phyloP scores from a whole-genome alignment of 1,140 invertebrate species.

The Drosophila navojoa region DNA sequence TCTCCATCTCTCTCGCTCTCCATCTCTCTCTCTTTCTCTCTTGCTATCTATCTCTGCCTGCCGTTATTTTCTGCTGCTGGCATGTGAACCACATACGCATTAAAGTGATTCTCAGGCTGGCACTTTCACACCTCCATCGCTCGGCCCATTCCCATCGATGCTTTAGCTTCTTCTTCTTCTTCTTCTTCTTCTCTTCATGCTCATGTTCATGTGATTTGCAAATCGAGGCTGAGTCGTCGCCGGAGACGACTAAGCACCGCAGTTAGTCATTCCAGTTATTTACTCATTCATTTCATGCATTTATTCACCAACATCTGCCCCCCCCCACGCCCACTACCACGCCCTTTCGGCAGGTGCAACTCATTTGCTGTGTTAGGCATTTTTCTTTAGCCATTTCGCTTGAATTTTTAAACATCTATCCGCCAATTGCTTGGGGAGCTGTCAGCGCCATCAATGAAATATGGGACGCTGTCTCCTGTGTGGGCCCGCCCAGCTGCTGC shows the following conservation, averaged over 20 bases:
- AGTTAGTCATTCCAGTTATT: constrained; percentile 76
- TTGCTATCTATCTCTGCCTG: background rate
- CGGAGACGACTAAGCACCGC: constrained; percentile 54
- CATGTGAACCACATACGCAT: constrained; percentile 23
- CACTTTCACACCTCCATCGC: constrained; percentile 46
- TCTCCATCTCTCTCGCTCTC: no score
- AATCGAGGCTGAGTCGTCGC: constrained; percentile 27
- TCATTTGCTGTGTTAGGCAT: constrained; percentile 67
- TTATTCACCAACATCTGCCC: constrained; percentile 65
- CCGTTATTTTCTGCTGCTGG: constrained; percentile 1
- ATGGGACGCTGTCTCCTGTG: constrained; percentile 37
- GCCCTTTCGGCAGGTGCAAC: constrained; percentile 53
- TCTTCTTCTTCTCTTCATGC: no score
- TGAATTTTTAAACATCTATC: constrained; percentile 66
- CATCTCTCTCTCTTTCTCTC: background rate
- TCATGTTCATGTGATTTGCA: constrained; percentile 13
- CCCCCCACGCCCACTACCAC: background rate
- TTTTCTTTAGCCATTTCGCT: constrained; percentile 48
- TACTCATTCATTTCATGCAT: constrained; percentile 80
- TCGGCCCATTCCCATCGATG: constrained; percentile 4
- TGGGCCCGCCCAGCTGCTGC: background rate
- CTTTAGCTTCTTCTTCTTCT: background rate
- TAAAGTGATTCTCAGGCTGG: constrained; percentile 32
- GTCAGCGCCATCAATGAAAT: constrained; percentile 66
- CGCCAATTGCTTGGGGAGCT: constrained; percentile 63